Conservation (phyloP, 2,888 invertebrate genomes). For the Nomada ferruginata region DNA sequence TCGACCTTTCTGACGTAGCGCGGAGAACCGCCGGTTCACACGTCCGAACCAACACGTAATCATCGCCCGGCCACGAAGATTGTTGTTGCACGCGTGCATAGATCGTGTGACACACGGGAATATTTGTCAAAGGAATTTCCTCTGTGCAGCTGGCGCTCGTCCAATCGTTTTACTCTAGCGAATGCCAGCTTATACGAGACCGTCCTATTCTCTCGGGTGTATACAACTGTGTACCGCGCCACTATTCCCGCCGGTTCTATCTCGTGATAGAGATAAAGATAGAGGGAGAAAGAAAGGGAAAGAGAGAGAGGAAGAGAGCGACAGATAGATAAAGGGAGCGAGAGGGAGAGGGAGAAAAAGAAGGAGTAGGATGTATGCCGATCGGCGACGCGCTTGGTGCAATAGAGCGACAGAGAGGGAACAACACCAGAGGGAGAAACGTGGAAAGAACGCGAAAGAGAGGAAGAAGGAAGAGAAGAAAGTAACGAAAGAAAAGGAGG, state of each 20-base stretch:
- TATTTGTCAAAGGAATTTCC: constrained; percentile 61
- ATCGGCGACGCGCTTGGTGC: background rate
- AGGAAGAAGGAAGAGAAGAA: constrained; percentile 10
- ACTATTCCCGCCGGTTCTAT: constrained; percentile 54
- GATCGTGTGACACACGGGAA: constrained; percentile 47
- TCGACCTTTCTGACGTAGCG: constrained; percentile 26
- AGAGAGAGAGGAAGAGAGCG: background rate
- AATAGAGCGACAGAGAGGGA: background rate
- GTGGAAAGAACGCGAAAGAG: constrained; percentile 12
- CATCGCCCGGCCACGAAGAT: background rate
- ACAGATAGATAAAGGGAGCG: constrained; percentile 3
- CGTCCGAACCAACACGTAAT: background rate
- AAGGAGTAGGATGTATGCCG: background rate
- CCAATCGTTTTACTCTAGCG: constrained; percentile 59
- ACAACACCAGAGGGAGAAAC: background rate
- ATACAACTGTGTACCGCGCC: constrained; percentile 35
- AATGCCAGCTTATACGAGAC: constrained; percentile 29
- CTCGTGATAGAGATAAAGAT: background rate
- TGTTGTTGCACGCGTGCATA: background rate
- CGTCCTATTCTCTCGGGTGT: constrained; percentile 37
- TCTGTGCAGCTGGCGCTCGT: constrained; percentile 53
- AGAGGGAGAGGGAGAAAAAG: constrained; percentile 11
- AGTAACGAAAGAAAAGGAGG: constrained; percentile 32
- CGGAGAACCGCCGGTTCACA: background rate
- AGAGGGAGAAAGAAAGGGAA: background rate